phyloP scores from a whole-genome alignment of 2,113 vertebrate genomes.

The Oophaga pumilio region DNA sequence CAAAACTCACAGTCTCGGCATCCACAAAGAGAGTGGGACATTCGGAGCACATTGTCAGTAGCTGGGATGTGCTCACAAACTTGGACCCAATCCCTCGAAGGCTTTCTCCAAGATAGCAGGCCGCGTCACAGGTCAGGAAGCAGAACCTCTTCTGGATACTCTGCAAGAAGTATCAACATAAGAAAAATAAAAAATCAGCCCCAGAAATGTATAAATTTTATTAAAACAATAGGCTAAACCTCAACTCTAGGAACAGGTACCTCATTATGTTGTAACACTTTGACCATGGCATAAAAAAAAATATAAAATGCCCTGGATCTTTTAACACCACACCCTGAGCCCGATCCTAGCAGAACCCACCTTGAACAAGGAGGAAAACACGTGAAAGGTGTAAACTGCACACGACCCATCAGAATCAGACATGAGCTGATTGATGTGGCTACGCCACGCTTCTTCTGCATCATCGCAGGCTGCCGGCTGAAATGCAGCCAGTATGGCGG shows the following conservation, averaged over 20 bases:
- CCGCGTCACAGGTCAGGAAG: slow-evolving; percentile 90
- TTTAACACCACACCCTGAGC: too few relatives aligned
- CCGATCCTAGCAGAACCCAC: slow-evolving; percentile 66
- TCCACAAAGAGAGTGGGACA: slow-evolving; percentile 96
- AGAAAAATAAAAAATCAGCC: not conserved
- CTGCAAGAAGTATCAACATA: slow-evolving; percentile 67
- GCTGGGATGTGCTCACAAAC: slow-evolving; percentile 94
- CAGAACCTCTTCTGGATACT: slow-evolving; percentile 98
- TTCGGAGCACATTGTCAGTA: slow-evolving; percentile 92
- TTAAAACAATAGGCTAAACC: not conserved
- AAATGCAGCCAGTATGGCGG: slow-evolving; percentile 93
- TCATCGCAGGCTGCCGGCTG: slow-evolving; percentile 84
- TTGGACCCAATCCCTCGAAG: slow-evolving; percentile 94
- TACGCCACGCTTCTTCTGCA: slow-evolving; percentile 89
- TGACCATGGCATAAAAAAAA: too few relatives aligned
- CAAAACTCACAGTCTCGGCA: slow-evolving; percentile 90
- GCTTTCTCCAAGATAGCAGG: slow-evolving; percentile 91
- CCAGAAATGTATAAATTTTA: not conserved
- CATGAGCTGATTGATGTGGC: slow-evolving; percentile 94
- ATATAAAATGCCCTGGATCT: too few relatives aligned
- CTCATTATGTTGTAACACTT: too few relatives aligned
- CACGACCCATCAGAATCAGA: slow-evolving; percentile 92
- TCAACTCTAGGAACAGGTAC: too few relatives aligned
- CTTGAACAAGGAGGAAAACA: slow-evolving; percentile 97
- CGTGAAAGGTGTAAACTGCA: slow-evolving; percentile 96